phyloP scores from a whole-genome alignment of 2,888 invertebrate species.

The Phytoseiulus persimilis region DNA sequence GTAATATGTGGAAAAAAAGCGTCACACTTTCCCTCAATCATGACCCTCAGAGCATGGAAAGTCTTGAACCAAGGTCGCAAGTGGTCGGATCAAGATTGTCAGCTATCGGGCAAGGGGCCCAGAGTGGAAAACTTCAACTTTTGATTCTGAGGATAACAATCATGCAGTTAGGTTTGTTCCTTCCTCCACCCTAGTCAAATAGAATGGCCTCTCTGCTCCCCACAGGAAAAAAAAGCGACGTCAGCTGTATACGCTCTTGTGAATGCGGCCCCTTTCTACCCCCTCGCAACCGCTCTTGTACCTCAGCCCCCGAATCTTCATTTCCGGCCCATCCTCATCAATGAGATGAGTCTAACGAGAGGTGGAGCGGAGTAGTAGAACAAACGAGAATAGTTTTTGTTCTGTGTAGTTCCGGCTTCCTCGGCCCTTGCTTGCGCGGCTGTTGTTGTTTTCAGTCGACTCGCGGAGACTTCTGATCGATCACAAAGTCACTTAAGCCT shows the following conservation, averaged over 20 bases:
- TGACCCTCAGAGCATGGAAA: too few species aligned
- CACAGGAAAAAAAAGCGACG: neutral
- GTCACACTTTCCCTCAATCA: too few species aligned
- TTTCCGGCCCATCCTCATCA: neutral
- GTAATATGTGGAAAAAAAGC: too few species aligned
- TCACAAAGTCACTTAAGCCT: constrained; percentile 5
- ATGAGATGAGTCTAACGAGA: neutral
- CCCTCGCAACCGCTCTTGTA: neutral
- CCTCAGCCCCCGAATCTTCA: neutral
- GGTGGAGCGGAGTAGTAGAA: neutral
- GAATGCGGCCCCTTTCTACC: neutral
- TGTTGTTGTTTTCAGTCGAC: neutral
- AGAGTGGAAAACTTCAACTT: too few species aligned
- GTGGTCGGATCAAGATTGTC: too few species aligned
- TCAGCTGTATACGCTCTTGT: neutral
- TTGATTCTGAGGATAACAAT: too few species aligned
- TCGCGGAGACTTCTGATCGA: neutral
- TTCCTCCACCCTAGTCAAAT: too few species aligned
- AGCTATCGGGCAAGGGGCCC: too few species aligned
- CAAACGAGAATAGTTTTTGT: constrained; percentile 5
- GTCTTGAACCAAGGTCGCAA: too few species aligned
- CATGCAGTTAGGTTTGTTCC: too few species aligned
- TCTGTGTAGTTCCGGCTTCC: neutral
- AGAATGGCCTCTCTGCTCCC: too few species aligned
- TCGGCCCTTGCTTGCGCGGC: neutral